Base-by-base conservation (phyloP, 2,797 vertebrate genomes). In the Xiphorhynchus erythropygius region DNA sequence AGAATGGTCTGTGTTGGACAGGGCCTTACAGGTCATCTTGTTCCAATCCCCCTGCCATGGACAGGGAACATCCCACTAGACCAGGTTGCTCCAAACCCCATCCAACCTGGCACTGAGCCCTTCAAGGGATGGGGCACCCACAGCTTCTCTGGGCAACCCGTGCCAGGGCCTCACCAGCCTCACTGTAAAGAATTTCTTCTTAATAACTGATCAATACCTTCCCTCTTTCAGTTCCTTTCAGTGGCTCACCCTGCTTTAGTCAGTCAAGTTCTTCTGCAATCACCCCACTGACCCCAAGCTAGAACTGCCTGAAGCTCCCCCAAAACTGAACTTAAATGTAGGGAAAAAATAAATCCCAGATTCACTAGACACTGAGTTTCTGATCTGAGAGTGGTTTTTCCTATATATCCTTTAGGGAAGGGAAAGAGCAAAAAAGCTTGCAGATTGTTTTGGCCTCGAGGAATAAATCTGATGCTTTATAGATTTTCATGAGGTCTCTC, bases 361-460 rank as follows among this genome's bases (percentile, higher is more conserved):
- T 49, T 56, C 42, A 35, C 33, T 25, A 37, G 35, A 7, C 19
- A 14, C 14, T 0, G 1, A 14, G 37, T 70, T 85, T 60, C 35
- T 39, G 27, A 24, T 77, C 35, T 41, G 37, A 82, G 68, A 94
- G 14, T 13, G 35, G 35, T 39, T 91, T 92, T 89, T 68, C 76
- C n/a, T 67, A 0, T 14, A 32, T 25, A 49, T 70, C 30, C 39
- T 73, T 57, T 56, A 8, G 23, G 30, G 59, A 78, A 87, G 30
- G 32, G 32, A 71, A 80, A 73, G 32, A 88, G 24, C 17, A 41
- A 42, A 27, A 64, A 41, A 62, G 4, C 10, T 16, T 79, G 77
- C 55, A 49, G 62, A 67, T 87, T 95, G 67, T 76, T 95, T 93
- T 93, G 83, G 77, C 79, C 63, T 86, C 33, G n/a, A 87, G 91